Evolutionary conservation across 1,140 invertebrate genomes (phyloP), one percentile per base, ranked within the genome.

Genomic region (Drosophila bocqueti): DNA sequence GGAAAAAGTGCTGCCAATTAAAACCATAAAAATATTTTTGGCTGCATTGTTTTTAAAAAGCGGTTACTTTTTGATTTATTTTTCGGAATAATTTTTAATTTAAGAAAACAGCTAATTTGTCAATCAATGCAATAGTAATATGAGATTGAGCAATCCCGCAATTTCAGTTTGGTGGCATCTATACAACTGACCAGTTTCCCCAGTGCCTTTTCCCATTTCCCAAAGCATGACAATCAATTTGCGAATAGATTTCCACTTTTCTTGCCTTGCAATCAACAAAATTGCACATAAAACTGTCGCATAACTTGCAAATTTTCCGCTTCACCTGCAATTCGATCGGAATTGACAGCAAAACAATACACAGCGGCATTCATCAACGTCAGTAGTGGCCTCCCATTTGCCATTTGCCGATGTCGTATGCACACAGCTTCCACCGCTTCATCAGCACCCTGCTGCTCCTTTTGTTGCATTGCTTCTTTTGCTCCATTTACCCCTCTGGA

Each of bases 291-390:
- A 83, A 87, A 69, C 77, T 84, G 81, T 84, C 84, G 69, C 84
- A 81, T 79, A 90, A 84, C 84, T 90, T 84, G 81, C 85, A 84
- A 84, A 90, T 89, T 89, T 90, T 89, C 78, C 85, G 77, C 78
- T 79, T 89, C 84, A 90, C 84, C 78, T 89, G 78, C 74, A 90
- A 85, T 85, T 68, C 58, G 55, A 91, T 82, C 82, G 69, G 67
- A 91, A 75, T 72, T 82, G 85, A 91, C 85, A 91, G 79, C 79
- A 75, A 65, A 85, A 90, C 85, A 90, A 90, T 90, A 90, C 85
- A 90, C 85, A 82, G 59, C 61, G 86, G 85, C 85, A 90, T 90
- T 90, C 85, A 91, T 90, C 85, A 90, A 91, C 72, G 85, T 85
- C 71, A 83, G 49, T 40, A 63, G 71, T 66, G 29, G 63, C 68